Base-by-base conservation (phyloP, 2,888 invertebrate species). In the Ypsolopha scabrella region DNA sequence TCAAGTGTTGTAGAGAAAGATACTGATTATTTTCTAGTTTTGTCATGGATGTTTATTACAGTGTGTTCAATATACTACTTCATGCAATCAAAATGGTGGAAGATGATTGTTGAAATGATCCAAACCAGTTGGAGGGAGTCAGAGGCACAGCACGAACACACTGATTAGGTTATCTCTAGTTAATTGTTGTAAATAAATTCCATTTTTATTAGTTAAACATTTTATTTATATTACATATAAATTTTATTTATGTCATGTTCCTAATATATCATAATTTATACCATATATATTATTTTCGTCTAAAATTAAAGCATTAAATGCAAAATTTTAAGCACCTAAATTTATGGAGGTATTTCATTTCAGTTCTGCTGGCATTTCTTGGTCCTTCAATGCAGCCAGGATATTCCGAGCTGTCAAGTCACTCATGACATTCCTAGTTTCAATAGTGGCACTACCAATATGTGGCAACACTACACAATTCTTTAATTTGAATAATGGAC, bases 111-210 rank as follows among this genome's bases (percentile, higher is more conserved):
- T 1, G 96, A 96, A 71, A 91, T 92, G 75, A 88, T 95, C 9
- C 92, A 94, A 67, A 93, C 93, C 61, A 94, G 93, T 57, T 96
- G 96, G 96, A 87, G 94, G 53, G 96, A 96, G 73, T 93, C 94
- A 3, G 95, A 95, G 65, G 95, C 92, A 33, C 93, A 93, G 63
- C 92, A 92, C 67, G 92, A 93, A 67, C 94, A 94, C 69, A 89
- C 88, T 64, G 93, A 93, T 61, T 93, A 75, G 75, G n/a, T 39
- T 48, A 33, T 8, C 10, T 47, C 37, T 13, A 46, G 34, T 46
- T 33, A 24, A 1, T 46, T 11, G 1, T 49, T 11, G 9, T 11
- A 41, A 41, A 14, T 6, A 24, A 24, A 24, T 24, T 24, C 37
- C 33, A 46, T 46, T 33, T 6, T 46, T 11, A 46, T 24, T 48